Conservation (phyloP, 2,888 invertebrate species). For the Tribolium freemani region DNA sequence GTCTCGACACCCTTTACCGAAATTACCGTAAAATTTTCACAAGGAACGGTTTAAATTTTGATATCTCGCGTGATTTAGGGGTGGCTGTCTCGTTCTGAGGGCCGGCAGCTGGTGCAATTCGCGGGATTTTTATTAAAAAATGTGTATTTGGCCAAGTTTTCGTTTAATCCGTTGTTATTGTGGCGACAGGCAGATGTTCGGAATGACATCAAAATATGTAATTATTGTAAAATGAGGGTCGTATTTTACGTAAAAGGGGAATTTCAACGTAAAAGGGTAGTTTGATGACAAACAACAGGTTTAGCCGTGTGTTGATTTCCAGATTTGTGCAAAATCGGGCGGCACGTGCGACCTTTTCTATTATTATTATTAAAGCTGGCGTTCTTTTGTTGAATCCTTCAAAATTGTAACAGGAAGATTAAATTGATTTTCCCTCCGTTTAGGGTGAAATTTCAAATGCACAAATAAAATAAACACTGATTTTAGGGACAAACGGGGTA, state of each 20-base stretch:
- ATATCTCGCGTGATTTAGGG: conserved; percentile 16
- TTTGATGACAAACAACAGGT: conserved; percentile 63
- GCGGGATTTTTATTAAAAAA: conserved; percentile 47
- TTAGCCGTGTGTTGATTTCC: conserved; percentile 51
- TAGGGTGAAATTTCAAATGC: conserved; percentile 58
- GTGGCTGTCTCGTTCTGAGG: neutral
- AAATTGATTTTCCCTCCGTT: conserved; percentile 54
- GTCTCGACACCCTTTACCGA: conserved; percentile 18
- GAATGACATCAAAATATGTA: conserved; percentile 66
- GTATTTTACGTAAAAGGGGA: conserved; percentile 67
- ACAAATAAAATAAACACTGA: conserved; percentile 58
- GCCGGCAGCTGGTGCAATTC: conserved; percentile 24
- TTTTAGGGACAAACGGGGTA: conserved; percentile 59
- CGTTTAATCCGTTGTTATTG: conserved; percentile 63
- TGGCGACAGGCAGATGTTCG: conserved; percentile 59
- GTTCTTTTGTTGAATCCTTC: conserved; percentile 56
- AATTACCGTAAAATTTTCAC: conserved; percentile 32
- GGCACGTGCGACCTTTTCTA: conserved; percentile 44
- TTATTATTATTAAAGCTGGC: conserved; percentile 53
- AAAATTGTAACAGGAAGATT: conserved; percentile 56
- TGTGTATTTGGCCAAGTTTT: conserved; percentile 52
- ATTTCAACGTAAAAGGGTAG: conserved; percentile 65
- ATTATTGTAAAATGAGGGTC: conserved; percentile 68
- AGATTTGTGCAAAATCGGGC: conserved; percentile 59
- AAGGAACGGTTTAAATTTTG: conserved; percentile 24